A percentile compares a stretch with the other conserved stretches of the same genome.
Conservation (phyloP, 2,797 vertebrate genomes). For the Eulemur albifrons region DNA sequence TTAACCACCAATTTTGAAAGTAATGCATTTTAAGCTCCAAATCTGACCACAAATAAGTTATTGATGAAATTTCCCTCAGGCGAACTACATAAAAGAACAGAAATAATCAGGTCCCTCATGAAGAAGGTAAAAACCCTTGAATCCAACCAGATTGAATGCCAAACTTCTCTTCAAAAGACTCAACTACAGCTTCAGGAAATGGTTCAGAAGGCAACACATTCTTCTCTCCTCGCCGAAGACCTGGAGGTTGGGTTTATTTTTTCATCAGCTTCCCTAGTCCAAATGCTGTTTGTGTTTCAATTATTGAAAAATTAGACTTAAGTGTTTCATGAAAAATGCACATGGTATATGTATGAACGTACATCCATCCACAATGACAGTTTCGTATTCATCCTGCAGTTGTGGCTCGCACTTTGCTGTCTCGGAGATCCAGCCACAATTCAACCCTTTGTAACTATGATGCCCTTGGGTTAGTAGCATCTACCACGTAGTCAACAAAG, state of each 20-base stretch:
- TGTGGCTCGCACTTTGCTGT: neutral
- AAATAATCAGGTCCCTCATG: constrained; percentile 88
- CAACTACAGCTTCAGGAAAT: constrained; percentile 87
- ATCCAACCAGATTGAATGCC: constrained; percentile 84
- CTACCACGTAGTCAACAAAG: neutral
- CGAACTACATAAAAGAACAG: constrained; percentile 90
- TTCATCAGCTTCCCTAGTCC: neutral
- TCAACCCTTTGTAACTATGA: neutral
- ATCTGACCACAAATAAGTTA: neutral
- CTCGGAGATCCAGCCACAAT: neutral
- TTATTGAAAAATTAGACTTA: neutral
- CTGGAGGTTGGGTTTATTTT: constrained; percentile 86
- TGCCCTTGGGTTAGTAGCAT: neutral
- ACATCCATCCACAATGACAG: rapidly evolving
- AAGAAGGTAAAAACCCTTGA: constrained; percentile 86
- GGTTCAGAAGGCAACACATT: constrained; percentile 82
- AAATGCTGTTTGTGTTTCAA: neutral
- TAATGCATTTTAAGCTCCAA: neutral
- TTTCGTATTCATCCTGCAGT: neutral
- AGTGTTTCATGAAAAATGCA: neutral
- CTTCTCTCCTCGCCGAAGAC: constrained; percentile 84
- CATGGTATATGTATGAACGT: neutral
- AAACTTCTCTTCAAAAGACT: constrained; percentile 82
- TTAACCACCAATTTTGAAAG: neutral
- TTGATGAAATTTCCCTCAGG: constrained; percentile 81